These are phyloP conservation scores for Fissipunctia ypsillon DNA, from an alignment of 2,888 invertebrate species.

Conservation along the genomic window DNA sequence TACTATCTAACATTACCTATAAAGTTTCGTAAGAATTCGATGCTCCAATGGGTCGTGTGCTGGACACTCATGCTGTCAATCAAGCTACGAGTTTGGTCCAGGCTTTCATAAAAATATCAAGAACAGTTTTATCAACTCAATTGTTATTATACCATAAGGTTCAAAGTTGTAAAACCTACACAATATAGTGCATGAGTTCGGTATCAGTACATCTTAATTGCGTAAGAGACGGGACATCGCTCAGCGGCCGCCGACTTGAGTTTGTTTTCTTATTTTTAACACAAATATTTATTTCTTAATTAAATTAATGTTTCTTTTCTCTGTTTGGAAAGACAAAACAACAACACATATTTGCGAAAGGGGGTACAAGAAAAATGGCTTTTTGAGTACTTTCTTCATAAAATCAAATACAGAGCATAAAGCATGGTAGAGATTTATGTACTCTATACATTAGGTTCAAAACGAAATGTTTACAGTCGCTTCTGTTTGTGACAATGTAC, in stretches of 20 bases:
- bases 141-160: conserved; percentile 36
- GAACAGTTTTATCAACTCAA: conserved; percentile 27
- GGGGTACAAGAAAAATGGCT: conserved; percentile 1
- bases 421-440: conserved; percentile 22
- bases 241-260: conserved; percentile 47
- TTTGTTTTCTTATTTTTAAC: conserved; percentile 60
- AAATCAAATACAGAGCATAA: conserved; percentile 10
- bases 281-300: conserved; percentile 67
- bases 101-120: conserved; percentile 43
- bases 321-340: conserved; percentile 45
- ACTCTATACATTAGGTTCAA: conserved; percentile 10
- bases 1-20: conserved; percentile 14
- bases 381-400: not conserved
- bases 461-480: conserved; percentile 39
- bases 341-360: conserved; percentile 32
- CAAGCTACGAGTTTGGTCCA: conserved; percentile 49
- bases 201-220: conserved; percentile 68
- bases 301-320: conserved; percentile 61
- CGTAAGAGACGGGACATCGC: conserved; percentile 62
- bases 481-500: conserved; percentile 51
- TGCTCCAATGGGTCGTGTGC: not conserved
- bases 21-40: conserved; percentile 45
- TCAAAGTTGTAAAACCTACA: conserved; percentile 43
- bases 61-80: conserved; percentile 53
- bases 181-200: conserved; percentile 58